A percentile compares a stretch with the other conserved stretches of the same genome.
Evolutionary conservation across 2,113 vertebrate species (phyloP).

Genomic region (Hemichromis elongatus): DNA sequence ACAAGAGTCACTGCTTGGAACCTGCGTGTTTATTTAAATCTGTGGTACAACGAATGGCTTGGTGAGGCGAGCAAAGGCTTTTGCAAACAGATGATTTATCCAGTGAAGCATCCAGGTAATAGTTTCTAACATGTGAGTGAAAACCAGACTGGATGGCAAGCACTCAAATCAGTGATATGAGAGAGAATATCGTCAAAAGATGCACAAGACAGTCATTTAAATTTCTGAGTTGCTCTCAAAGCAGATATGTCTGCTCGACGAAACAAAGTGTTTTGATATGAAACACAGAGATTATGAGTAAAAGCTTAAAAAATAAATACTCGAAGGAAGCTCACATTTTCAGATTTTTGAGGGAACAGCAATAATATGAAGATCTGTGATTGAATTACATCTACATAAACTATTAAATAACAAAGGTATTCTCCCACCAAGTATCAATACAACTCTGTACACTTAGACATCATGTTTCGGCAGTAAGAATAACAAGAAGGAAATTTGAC

Average conservation of each 20-base stretch:
- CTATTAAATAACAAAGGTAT: neutral
- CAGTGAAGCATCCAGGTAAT: constrained; percentile 1
- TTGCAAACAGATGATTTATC: neutral
- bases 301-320: neutral
- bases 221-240: neutral
- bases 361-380: neutral
- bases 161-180: neutral
- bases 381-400: neutral
- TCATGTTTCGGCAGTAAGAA: neutral
- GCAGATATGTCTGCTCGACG: neutral
- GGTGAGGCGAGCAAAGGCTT: constrained; percentile 7
- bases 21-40: constrained; percentile 28
- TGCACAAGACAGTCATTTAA: neutral
- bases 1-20: neutral
- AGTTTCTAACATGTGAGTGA: neutral
- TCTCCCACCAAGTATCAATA: neutral
- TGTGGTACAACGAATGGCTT: neutral
- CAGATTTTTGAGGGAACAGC: neutral
- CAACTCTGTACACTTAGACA: neutral
- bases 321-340: neutral
- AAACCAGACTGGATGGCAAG: neutral
- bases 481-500: neutral
- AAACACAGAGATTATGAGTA: neutral
- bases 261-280: neutral
- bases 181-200: neutral